Evolutionary conservation across 2,888 invertebrate genomes (phyloP).

Genomic region (Liposcelis brunnea): DNA sequence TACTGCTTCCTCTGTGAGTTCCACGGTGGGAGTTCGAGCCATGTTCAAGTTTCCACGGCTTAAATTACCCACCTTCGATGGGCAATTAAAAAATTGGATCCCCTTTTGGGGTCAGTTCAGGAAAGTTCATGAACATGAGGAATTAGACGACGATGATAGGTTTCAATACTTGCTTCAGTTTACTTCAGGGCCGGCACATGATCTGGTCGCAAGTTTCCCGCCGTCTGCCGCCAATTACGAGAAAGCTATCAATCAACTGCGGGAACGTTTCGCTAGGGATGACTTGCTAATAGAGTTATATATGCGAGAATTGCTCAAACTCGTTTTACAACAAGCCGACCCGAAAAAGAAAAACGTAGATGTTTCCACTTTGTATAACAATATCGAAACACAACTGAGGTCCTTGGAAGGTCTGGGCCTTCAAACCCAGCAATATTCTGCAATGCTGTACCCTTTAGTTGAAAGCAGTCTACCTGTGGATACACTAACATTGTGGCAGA

Average conservation of each 20-base stretch:
- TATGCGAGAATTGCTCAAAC: slow-evolving; percentile 13
- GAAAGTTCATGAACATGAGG: no score
- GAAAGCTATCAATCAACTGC: no score
- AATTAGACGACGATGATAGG: no score
- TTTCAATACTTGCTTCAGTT: no score
- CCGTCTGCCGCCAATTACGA: background rate
- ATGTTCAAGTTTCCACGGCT: no score
- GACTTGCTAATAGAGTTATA: slow-evolving; percentile 20
- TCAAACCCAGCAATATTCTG: background rate
- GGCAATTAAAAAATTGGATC: no score
- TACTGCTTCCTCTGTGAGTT: no score
- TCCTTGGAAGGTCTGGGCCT: slow-evolving; percentile 10
- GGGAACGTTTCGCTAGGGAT: slow-evolving; percentile 19
- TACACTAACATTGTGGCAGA: slow-evolving; percentile 8
- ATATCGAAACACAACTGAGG: slow-evolving; percentile 8
- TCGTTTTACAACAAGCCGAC: slow-evolving; percentile 5
- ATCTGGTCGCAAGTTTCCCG: background rate
- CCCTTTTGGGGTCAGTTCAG: no score
- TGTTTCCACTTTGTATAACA: slow-evolving; percentile 5
- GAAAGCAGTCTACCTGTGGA: slow-evolving; percentile 6
- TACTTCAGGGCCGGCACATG: background rate
- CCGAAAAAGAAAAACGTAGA: no score
- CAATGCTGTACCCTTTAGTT: slow-evolving; percentile 10
- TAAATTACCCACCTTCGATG: no score
- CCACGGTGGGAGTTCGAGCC: no score